Evolutionary conservation across 2,113 vertebrate genomes (phyloP), one percentile per base, ranked within the genome.

Genomic region (Leptodactylus fuscus): DNA sequence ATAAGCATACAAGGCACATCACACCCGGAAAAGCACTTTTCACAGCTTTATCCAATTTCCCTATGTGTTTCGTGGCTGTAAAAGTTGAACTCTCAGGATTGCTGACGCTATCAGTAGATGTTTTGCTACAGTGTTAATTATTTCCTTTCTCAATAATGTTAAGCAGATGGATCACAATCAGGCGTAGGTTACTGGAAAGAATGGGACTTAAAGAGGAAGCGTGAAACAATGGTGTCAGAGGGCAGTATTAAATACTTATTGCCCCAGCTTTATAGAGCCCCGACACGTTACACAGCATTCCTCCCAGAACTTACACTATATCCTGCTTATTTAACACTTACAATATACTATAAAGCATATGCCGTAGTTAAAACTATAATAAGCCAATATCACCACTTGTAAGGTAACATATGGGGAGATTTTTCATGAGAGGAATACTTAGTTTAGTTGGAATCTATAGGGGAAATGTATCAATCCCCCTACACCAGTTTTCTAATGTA

Each of bases 71-170:
- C 1, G 32, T 69, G 65, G 65, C 65, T 22, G 32, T 3, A 38
- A 34, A 34, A 18, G 5, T 67, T 5, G n/a, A 18, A 7, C 16
- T 34, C 62, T 18, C 34, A 69, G 65, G 18, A 36, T 27, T 69
- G 34, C 65, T 69, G 65, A 38, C 65, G 22, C 65, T 69, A 69
- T 69, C 65, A 69, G 34, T 69, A 69, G 32, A 22, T 38, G 34
- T 27, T 36, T 27, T 9, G 32, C 18, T 38, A 22, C 29, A 10
- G 65, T 69, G 65, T 38, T 69, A 38, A 69, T 69, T 69, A 38
- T 69, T 69, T 69, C 65, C 65, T 69, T 69, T 36, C 65, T 38
- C 65, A 67, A 69, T 69, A 69, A 69, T 69, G 9, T 38, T 36
- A 1, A 69, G 15, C 65, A 69, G 65, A 69, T 69, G 65, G 34